phyloP scores from a whole-genome alignment of 2,888 invertebrate species.

The Lasioglossum pauxillum region DNA sequence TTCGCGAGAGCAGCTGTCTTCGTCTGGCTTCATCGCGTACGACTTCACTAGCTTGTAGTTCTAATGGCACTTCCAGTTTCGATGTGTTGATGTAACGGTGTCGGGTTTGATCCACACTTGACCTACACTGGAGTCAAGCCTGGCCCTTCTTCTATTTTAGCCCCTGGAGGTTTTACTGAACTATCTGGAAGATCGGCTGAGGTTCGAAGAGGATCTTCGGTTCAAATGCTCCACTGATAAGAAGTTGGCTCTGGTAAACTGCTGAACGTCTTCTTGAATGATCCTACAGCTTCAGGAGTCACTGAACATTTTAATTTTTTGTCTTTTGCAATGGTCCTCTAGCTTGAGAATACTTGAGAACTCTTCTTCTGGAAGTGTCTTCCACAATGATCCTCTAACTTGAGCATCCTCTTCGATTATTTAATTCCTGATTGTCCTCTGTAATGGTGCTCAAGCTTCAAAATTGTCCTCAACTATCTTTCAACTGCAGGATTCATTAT shows the following conservation, averaged over 20 bases:
- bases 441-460: too few species aligned
- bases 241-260: neutral
- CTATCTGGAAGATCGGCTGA: neutral
- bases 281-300: neutral
- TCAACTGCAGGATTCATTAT: too few species aligned
- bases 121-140: neutral
- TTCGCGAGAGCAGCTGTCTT: conserved; percentile 17
- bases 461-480: too few species aligned
- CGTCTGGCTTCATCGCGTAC: conserved; percentile 27
- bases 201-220: neutral
- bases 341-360: too few species aligned
- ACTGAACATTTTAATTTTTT: neutral
- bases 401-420: too few species aligned
- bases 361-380: neutral
- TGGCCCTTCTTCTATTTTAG: neutral
- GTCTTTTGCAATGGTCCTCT: too few species aligned
- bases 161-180: neutral
- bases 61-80: neutral
- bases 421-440: too few species aligned
- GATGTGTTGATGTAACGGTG: neutral
- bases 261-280: neutral
- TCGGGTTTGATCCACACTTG: neutral
- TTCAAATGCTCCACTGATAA: neutral
- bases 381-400: neutral
- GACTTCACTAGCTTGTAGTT: neutral